Percentiles rank a stretch among this genome's conserved stretches.
Evolutionary conservation across 2,888 invertebrate species (phyloP).

Genomic region (Phymatocera aterrima): DNA sequence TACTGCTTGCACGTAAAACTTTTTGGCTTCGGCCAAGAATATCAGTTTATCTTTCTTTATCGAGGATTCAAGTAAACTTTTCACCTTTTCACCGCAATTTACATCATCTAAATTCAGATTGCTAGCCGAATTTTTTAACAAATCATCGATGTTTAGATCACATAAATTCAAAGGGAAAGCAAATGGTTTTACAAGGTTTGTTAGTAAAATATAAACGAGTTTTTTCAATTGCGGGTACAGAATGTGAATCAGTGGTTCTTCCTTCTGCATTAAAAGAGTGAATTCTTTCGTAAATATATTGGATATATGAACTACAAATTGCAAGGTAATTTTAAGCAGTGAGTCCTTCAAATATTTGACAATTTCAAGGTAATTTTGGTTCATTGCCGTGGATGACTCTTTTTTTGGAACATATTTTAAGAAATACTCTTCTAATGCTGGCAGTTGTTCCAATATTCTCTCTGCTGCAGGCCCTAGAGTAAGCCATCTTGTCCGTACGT

Average conservation of each 20-base stretch:
- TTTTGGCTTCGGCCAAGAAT: neutral
- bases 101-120: neutral
- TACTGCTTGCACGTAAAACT: neutral
- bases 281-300: neutral
- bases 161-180: neutral
- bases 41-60: neutral
- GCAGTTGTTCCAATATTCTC: neutral
- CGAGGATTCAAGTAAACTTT: neutral
- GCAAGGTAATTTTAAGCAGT: neutral
- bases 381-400: neutral
- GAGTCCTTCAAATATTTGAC: neutral
- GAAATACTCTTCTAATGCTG: neutral
- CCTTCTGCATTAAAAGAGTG: neutral
- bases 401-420: neutral
- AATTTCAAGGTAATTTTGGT: neutral
- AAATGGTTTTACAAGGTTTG: neutral
- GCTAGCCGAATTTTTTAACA: neutral
- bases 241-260: neutral
- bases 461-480: neutral
- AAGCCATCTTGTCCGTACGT: slow-evolving; percentile 6
- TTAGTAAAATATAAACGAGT: neutral
- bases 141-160: neutral
- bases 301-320: neutral
- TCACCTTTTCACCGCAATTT: neutral
- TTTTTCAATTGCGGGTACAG: neutral